These are phyloP conservation scores for Oenanthe oenanthe DNA, from an alignment of 2,113 vertebrate species.

Conservation along the genomic window DNA sequence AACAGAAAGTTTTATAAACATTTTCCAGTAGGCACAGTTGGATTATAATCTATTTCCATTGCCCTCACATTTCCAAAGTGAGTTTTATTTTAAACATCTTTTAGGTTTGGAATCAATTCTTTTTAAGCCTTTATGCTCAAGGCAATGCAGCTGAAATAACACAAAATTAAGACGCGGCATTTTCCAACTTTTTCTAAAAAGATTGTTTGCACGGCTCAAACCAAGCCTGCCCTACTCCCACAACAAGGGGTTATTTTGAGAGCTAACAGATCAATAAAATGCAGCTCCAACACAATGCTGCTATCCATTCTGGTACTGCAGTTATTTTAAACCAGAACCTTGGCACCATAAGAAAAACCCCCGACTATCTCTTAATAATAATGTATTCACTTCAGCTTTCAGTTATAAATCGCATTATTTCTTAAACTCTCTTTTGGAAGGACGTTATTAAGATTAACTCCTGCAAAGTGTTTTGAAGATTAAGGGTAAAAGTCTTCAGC, in stretches of 20 bases:
- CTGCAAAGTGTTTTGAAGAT: background rate
- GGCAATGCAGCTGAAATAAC: background rate
- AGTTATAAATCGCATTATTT: background rate
- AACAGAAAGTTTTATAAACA: background rate
- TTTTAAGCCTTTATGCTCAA: background rate
- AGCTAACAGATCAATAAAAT: background rate
- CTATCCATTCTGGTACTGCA: background rate
- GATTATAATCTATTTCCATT: background rate
- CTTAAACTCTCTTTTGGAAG: background rate
- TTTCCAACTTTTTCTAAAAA: background rate
- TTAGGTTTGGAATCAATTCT: background rate
- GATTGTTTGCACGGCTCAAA: background rate
- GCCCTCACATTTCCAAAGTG: background rate
- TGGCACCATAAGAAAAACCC: background rate
- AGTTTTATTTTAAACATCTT: background rate
- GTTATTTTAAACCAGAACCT: background rate
- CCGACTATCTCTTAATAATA: background rate
- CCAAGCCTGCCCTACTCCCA: background rate
- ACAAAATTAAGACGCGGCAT: background rate
- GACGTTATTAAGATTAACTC: background rate
- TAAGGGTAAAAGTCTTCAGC: background rate
- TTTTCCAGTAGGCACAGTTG: background rate
- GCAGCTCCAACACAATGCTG: background rate
- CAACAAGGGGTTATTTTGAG: background rate
- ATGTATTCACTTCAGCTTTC: background rate